Evolutionary conservation across 2,797 vertebrate genomes (phyloP).

Genomic region (Gymnodraco acuticeps): DNA sequence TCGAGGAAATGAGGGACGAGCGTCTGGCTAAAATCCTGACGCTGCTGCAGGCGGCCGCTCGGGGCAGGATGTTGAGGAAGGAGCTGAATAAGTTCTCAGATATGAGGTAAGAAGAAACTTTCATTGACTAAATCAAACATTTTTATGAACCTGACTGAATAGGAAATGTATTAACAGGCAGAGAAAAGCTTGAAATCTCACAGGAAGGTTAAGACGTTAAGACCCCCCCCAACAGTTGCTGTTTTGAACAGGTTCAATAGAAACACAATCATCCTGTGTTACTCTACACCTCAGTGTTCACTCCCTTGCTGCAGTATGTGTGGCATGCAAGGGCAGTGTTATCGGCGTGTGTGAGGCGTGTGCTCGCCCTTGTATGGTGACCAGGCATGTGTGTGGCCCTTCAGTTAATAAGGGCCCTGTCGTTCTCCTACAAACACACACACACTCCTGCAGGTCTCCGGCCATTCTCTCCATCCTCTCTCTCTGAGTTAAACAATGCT

Average conservation of each 20-base stretch:
- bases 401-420: conserved; percentile 61
- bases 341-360: conserved; percentile 77
- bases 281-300: conserved; percentile 72
- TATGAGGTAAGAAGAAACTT: conserved; percentile 82
- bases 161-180: not conserved
- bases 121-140: not conserved
- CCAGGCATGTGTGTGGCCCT: conserved; percentile 73
- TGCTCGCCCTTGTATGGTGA: conserved; percentile 76
- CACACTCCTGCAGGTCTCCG: conserved; percentile 41
- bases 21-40: conserved; percentile 92
- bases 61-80: conserved; percentile 89
- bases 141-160: not conserved
- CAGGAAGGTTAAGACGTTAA: conserved; percentile 47
- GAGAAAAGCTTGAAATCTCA: conserved; percentile 15
- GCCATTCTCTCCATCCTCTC: conserved; percentile 65
- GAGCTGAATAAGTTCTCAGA: conserved; percentile 87
- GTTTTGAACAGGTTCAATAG: conserved; percentile 70
- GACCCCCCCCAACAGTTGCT: conserved; percentile 55
- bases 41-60: conserved; percentile 90
- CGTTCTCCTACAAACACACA: not conserved
- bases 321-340: conserved; percentile 76
- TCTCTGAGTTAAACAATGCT: conserved; percentile 81
- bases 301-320: conserved; percentile 64
- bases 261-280: conserved; percentile 64
- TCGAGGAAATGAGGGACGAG: conserved; percentile 93